Base-by-base conservation (phyloP, 2,113 vertebrate genomes). In the Cathartes aura region DNA sequence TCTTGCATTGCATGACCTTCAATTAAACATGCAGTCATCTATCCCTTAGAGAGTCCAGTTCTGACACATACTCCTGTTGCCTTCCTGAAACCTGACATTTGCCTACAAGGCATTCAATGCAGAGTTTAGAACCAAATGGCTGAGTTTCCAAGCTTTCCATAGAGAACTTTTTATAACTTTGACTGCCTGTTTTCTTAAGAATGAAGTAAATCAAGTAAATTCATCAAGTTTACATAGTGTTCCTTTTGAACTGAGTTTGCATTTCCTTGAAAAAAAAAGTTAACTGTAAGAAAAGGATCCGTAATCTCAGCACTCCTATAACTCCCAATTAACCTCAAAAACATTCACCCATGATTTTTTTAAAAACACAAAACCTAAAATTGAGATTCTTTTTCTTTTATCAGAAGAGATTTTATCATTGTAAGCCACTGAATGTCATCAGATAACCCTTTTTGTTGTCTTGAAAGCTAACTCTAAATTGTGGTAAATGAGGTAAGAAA, bases 291-390 rank as follows among this genome's bases (percentile, higher is more conserved):
- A 89, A 93, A 96, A 96, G 63, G 48, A 92, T 74, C 62, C 73
- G 75, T 89, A 93, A 96, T 94, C 81, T 91, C 82, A 93, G 43
- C 64, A 68, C 40, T 91, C 95, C 56, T 87, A 3, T 93, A 91
- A 79, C 82, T 88, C 78, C 90, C 94, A 93, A 96, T 96, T 95
- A 97, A 82, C 66, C 52, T 90, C 84, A 87, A 68, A 96, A 95
- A 68, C 66, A 72, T 84, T 82, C 70, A 72, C 60, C 50, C 23
- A 2, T 15, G 76, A 40, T 70, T 59, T 94, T 92, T 40, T 21
- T 19, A n/a, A 83, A 87, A 87, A 40, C 56, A 79, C 43, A 91
- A 95, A 93, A 63, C 47, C 58, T 68, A 63, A 68, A 58, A 85
- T 56, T 88, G 70, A 85, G 27, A 87, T 64, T 56, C 19, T 87